These are phyloP conservation scores for Dasypogon diadema DNA, from an alignment of 2,888 invertebrate species.

Conservation along the genomic window DNA sequence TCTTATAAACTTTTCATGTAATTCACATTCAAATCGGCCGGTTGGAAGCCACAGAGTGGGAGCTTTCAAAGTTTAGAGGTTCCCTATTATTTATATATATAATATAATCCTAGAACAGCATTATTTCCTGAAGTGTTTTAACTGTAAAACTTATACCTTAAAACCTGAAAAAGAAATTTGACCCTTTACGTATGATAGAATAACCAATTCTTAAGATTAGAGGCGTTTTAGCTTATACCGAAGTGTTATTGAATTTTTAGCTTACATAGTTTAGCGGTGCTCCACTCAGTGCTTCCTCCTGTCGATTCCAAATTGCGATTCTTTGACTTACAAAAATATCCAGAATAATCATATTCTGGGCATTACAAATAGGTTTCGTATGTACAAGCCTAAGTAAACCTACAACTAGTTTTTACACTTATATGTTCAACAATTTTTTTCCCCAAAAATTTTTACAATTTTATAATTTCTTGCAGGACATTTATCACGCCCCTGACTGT, in stretches of 20 bases:
- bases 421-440: slow-evolving; percentile 23
- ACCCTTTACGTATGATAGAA: not conserved
- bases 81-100: too few relatives aligned
- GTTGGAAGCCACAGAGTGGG: not conserved
- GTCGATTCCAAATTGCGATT: not conserved
- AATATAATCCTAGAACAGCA: too few relatives aligned
- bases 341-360: slow-evolving; percentile 35
- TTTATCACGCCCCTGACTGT: not conserved
- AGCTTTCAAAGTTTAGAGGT: too few relatives aligned
- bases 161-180: not conserved
- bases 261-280: not conserved
- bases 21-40: slow-evolving; percentile 5
- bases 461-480: slow-evolving; percentile 17
- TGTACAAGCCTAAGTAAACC: slow-evolving; percentile 26
- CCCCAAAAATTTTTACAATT: slow-evolving; percentile 39
- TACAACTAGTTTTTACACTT: slow-evolving; percentile 38
- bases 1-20: not conserved
- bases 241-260: not conserved
- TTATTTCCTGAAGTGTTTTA: not conserved
- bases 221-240: not conserved
- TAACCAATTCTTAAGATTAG: not conserved
- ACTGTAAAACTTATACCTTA: not conserved
- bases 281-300: not conserved
- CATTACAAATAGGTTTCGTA: slow-evolving; percentile 42
- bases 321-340: slow-evolving; percentile 40